Percentiles rank a stretch among this genome's conserved stretches.
Evolutionary conservation across 2,797 vertebrate genomes (phyloP).

Genomic region (Enoplosus armatus): DNA sequence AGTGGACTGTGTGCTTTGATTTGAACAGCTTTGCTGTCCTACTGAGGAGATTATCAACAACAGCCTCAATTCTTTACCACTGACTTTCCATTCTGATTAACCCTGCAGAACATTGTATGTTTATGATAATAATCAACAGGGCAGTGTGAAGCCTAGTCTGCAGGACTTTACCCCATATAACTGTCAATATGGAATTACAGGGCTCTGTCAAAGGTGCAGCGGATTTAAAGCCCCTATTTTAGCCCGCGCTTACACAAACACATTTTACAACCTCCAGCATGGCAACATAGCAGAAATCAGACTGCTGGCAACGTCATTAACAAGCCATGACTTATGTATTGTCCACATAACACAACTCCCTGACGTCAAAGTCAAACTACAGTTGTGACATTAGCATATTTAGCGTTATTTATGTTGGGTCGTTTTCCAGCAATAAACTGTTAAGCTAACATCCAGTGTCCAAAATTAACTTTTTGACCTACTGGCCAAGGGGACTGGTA

Average conservation of each 20-base stretch:
- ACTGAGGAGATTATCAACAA: slow-evolving; percentile 53
- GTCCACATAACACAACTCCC: slow-evolving; percentile 26
- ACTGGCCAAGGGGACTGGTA: no score
- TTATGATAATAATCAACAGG: slow-evolving; percentile 41
- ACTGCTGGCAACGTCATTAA: slow-evolving; percentile 23
- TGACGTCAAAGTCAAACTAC: slow-evolving; percentile 19
- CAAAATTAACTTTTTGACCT: no score
- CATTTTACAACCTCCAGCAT: slow-evolving; percentile 48
- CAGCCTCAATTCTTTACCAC: slow-evolving; percentile 7
- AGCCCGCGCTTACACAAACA: slow-evolving; percentile 37
- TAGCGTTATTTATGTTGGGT: slow-evolving; percentile 20
- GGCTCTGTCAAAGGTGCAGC: slow-evolving; percentile 31
- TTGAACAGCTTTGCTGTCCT: slow-evolving; percentile 64
- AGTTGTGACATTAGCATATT: slow-evolving; percentile 30
- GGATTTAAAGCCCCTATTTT: slow-evolving; percentile 48
- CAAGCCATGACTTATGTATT: slow-evolving; percentile 39
- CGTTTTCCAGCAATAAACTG: slow-evolving; percentile 27
- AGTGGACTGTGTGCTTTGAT: slow-evolving; percentile 60
- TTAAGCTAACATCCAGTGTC: not conserved
- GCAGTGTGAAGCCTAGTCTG: slow-evolving; percentile 26
- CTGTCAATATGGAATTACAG: slow-evolving; percentile 47
- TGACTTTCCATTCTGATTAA: slow-evolving; percentile 31
- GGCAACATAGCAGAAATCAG: slow-evolving; percentile 33
- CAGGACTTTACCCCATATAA: slow-evolving; percentile 28
- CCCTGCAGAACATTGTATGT: slow-evolving; percentile 27